Conservation (phyloP, 1,140 invertebrate genomes). For the Halictus rubicundus region DNA sequence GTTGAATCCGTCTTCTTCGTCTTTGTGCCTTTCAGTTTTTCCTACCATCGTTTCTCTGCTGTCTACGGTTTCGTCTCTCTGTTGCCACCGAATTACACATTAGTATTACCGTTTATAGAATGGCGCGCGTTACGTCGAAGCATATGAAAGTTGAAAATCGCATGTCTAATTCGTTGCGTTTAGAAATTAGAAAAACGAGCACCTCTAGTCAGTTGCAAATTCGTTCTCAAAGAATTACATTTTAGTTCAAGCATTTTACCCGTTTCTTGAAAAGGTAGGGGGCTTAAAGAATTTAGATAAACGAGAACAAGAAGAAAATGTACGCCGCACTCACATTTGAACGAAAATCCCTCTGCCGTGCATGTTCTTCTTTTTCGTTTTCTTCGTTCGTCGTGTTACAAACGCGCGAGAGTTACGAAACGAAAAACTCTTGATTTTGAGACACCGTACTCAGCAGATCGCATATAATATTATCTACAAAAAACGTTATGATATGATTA, state of each 20-base stretch:
- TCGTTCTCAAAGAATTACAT: conserved; percentile 15
- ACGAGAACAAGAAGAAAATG: neutral
- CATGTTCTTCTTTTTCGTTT: neutral
- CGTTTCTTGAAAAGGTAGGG: no score
- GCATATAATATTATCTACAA: conserved; percentile 68
- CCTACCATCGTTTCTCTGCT: neutral
- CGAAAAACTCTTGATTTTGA: conserved; percentile 61
- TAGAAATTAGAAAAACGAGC: neutral
- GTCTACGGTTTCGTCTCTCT: neutral
- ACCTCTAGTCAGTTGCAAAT: neutral
- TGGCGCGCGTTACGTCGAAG: conserved; percentile 6
- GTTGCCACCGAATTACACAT: neutral
- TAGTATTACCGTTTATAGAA: neutral
- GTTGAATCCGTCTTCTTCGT: neutral
- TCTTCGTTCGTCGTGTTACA: neutral
- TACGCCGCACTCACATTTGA: conserved; percentile 8
- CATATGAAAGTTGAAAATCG: conserved; percentile 16
- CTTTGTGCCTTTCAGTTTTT: neutral
- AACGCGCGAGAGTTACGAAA: conserved; percentile 31
- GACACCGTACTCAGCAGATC: conserved; percentile 58
- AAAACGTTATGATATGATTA: conserved; percentile 70
- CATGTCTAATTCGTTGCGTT: neutral
- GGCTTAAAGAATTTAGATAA: neutral
- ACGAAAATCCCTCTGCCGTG: conserved; percentile 6
- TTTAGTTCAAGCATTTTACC: neutral